These are phyloP conservation scores for Parnassius apollo DNA, from an alignment of 2,888 invertebrate genomes.

Conservation along the genomic window DNA sequence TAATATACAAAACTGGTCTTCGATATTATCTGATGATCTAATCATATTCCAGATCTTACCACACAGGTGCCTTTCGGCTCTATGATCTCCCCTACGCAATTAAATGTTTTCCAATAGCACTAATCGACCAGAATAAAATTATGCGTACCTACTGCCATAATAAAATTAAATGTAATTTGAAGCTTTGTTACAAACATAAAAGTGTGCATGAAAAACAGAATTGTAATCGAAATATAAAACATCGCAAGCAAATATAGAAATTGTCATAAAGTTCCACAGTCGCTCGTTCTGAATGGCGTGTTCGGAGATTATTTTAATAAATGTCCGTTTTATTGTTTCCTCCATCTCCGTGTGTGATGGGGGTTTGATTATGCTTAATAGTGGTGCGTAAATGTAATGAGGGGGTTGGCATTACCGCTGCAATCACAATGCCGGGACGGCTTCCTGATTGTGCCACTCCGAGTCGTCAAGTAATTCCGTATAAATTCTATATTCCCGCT, in stretches of 20 bases:
- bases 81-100: too few relatives aligned
- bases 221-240: not conserved
- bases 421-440: slow-evolving; percentile 51
- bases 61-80: too few relatives aligned
- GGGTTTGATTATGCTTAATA: slow-evolving; percentile 70
- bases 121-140: too few relatives aligned
- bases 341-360: slow-evolving; percentile 68
- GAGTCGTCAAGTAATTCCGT: slow-evolving; percentile 52
- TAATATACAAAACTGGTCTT: too few relatives aligned
- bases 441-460: slow-evolving; percentile 62
- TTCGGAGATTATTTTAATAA: slow-evolving; percentile 47
- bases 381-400: slow-evolving; percentile 72
- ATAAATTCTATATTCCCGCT: slow-evolving; percentile 46
- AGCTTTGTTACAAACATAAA: too few relatives aligned
- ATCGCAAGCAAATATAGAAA: slow-evolving; percentile 4
- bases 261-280: slow-evolving; percentile 8
- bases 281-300: not conserved
- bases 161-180: too few relatives aligned
- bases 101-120: too few relatives aligned
- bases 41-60: too few relatives aligned
- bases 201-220: too few relatives aligned
- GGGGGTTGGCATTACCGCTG: slow-evolving; percentile 55
- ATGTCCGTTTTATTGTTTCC: slow-evolving; percentile 69
- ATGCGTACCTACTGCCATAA: too few relatives aligned
- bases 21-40: too few relatives aligned